Percentiles rank a stretch among this genome's conserved stretches.
Evolutionary conservation across 92 coral and sea anemone species (phyloP).

Genomic region (Phenganax subtilis): DNA sequence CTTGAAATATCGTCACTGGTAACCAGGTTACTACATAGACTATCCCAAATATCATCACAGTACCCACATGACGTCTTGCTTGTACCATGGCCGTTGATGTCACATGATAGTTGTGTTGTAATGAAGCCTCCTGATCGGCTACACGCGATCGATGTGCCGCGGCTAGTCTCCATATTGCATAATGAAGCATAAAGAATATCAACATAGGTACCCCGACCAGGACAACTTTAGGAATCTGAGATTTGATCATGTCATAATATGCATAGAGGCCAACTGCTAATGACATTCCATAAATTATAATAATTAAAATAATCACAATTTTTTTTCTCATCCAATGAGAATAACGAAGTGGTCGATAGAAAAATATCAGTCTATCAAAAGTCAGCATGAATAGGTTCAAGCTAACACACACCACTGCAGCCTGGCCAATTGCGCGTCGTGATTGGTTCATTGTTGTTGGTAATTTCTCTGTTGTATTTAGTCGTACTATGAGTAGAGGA

Average conservation of each 20-base stretch:
- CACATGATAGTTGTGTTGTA: slow-evolving; percentile 15
- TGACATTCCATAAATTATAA: slow-evolving; percentile 5
- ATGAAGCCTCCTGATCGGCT: slow-evolving; percentile 16
- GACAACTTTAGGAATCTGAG: slow-evolving; percentile 10
- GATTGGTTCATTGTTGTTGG: slow-evolving; percentile 22
- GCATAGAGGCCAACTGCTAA: slow-evolving; percentile 6
- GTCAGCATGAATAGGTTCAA: slow-evolving; percentile 14
- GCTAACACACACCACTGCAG: slow-evolving; percentile 15
- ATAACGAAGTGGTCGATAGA: slow-evolving; percentile 9
- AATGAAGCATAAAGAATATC: slow-evolving; percentile 8
- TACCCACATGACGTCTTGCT: slow-evolving; percentile 12
- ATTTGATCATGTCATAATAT: slow-evolving; percentile 22
- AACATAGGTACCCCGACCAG: slow-evolving; percentile 7
- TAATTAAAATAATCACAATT: neutral
- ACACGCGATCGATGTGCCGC: neutral
- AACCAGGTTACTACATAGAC: slow-evolving; percentile 16
- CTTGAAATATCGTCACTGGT: slow-evolving; percentile 22
- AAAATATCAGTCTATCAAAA: slow-evolving; percentile 7
- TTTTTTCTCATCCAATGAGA: slow-evolving; percentile 7
- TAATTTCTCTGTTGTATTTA: slow-evolving; percentile 13
- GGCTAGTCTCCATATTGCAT: slow-evolving; percentile 9
- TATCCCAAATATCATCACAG: slow-evolving; percentile 8
- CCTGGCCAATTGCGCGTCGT: slow-evolving; percentile 27
- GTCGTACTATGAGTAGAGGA: neutral
- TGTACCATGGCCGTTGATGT: neutral